Base-by-base conservation (phyloP, 1,140 invertebrate species). In the Drosophila azteca region DNA sequence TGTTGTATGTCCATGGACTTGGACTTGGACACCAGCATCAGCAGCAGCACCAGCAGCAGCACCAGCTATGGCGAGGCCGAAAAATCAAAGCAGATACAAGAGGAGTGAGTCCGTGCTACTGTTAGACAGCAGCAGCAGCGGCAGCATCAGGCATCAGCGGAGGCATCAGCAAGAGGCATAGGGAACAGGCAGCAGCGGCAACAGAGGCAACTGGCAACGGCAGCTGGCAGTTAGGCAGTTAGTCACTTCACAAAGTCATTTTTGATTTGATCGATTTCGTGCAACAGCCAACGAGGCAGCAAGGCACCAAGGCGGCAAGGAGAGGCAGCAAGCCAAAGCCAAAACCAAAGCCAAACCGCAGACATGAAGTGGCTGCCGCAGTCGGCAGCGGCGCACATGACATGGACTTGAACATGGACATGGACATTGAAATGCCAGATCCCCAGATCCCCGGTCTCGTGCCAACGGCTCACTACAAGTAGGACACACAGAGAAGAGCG, bases 221-320 rank as follows among this genome's bases (percentile, higher is more conserved):
- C 82, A 88, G 83, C 79, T 75, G 79, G 78, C 83, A 87, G 84
- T 78, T 69, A 88, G 82, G 82, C 82, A 87, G 83, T 88, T 87
- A 87, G 82, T 87, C 82, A 87, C 82, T 87, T 87, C 83, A 88
- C 82, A 88, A 87, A 87, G 82, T 87, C 82, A 87, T 87, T 87
- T 87, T 87, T 87, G 83, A 88, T 88, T 88, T 88, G 83, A 88
- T 88, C 83, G 83, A 88, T 88, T 88, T 88, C 83, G 83, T 88
- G 83, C 82, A 85, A 60, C 60, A 70, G 77, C 66, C 62, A 62
- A 79, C 15, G 20, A 68, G 17, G 17, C 17, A 20, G 17, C 17
- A 20, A 20, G 17, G 17, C 17, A 20, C 0, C 17, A 20, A 20
- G 17, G 17, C 17, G 1, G 17, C 17, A 20, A 20, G 48, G 29